These are phyloP conservation scores for Pemphredon lugubris DNA, from an alignment of 2,888 invertebrate genomes.

Conservation along the genomic window DNA sequence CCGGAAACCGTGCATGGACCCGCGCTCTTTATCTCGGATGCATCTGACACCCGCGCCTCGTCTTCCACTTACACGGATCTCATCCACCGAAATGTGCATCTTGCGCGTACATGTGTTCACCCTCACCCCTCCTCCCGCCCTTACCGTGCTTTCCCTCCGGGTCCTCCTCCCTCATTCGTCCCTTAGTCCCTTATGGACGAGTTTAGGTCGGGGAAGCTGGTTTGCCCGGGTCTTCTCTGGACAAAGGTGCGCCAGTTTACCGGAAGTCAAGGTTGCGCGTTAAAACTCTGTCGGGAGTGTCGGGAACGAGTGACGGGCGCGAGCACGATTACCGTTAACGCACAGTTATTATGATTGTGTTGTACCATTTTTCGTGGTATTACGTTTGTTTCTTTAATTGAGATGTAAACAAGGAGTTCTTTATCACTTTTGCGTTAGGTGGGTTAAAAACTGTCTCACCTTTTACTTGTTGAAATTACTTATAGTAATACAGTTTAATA, in stretches of 20 bases:
- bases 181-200: constrained; percentile 11
- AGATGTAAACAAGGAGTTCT: too few relatives aligned
- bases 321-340: background rate
- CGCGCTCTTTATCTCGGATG: constrained; percentile 60
- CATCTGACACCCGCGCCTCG: constrained; percentile 67
- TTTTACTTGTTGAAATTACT: too few relatives aligned
- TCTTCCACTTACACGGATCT: constrained; percentile 35
- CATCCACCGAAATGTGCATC: constrained; percentile 43
- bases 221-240: constrained; percentile 26
- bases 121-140: too few relatives aligned
- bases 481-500: too few relatives aligned
- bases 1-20: constrained; percentile 64
- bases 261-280: constrained; percentile 41
- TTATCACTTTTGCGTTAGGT: too few relatives aligned
- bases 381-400: too few relatives aligned
- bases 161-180: constrained; percentile 6
- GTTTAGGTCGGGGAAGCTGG: constrained; percentile 20
- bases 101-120: constrained; percentile 42
- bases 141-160: background rate
- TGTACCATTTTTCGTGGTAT: background rate
- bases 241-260: constrained; percentile 32
- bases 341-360: background rate
- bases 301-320: too few relatives aligned
- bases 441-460: too few relatives aligned
- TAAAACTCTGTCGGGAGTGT: background rate